Conservation (phyloP, 2,113 vertebrate species). For the Psophia crepitans region DNA sequence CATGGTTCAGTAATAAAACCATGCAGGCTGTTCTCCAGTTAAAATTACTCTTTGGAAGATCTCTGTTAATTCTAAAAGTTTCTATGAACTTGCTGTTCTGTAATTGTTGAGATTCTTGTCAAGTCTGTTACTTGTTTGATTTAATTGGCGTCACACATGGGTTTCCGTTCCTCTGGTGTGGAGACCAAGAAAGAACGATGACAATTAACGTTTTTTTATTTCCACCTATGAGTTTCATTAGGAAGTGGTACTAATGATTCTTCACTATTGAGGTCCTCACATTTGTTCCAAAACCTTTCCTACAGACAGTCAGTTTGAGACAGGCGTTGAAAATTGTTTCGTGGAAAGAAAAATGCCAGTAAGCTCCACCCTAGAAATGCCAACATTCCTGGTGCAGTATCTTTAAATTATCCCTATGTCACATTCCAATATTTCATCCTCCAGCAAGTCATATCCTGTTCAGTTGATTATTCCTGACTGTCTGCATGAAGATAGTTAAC, state of each 20-base stretch:
- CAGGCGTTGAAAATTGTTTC: background rate
- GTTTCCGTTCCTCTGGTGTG: background rate
- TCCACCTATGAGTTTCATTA: background rate
- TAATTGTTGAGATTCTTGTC: background rate
- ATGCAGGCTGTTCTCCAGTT: background rate
- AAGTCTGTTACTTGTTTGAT: background rate
- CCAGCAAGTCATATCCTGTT: background rate
- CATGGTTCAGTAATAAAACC: background rate
- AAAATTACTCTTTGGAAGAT: background rate
- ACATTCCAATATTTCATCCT: background rate
- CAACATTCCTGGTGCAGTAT: fast-evolving
- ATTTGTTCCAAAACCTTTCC: background rate
- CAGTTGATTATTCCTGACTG: background rate
- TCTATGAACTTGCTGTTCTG: background rate
- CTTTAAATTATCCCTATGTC: background rate
- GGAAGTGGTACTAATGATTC: background rate
- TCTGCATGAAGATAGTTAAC: background rate
- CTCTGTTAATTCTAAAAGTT: background rate
- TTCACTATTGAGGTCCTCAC: background rate
- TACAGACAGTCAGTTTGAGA: background rate
- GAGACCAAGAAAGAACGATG: background rate
- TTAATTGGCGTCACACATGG: background rate
- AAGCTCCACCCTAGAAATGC: background rate
- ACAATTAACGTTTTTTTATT: background rate
- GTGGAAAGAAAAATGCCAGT: background rate